Evolutionary conservation across 2,113 vertebrate species (phyloP).

Genomic region (Solea senegalensis): DNA sequence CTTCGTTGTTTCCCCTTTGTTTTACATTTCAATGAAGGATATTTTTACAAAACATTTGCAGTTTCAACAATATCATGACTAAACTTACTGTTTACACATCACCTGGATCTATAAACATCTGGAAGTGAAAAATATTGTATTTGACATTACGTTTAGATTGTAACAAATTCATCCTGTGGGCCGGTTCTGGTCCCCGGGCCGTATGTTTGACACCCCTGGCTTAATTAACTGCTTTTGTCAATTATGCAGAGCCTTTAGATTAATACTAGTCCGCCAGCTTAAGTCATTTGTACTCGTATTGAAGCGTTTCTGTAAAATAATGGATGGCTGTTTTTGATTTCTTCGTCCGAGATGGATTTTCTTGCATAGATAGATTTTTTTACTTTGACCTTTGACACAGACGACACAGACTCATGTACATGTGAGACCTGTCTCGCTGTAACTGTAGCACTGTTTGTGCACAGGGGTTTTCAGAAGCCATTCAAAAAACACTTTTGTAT

Average conservation of each 20-base stretch:
- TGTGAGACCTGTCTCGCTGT: too few species aligned
- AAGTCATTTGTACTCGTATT: slow-evolving; percentile 54
- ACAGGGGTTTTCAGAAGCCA: background rate
- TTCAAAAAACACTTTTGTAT: slow-evolving; percentile 3
- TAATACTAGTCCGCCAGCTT: slow-evolving; percentile 64
- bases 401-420: background rate
- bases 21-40: too few species aligned
- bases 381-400: background rate
- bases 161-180: too few species aligned
- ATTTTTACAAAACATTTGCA: too few species aligned
- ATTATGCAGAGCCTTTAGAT: slow-evolving; percentile 51
- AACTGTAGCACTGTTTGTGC: background rate
- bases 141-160: too few species aligned
- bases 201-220: background rate
- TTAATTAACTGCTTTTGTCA: slow-evolving; percentile 47
- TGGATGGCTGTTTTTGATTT: slow-evolving; percentile 42
- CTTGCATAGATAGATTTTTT: slow-evolving; percentile 4
- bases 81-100: too few species aligned
- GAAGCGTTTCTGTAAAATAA: slow-evolving; percentile 59
- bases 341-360: slow-evolving; percentile 20
- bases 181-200: too few species aligned
- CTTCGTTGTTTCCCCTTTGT: too few species aligned
- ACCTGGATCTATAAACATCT: too few species aligned
- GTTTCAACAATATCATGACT: too few species aligned
- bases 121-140: too few species aligned